phyloP scores from a whole-genome alignment of 2,113 vertebrate species.

The Ictalurus punctatus region DNA sequence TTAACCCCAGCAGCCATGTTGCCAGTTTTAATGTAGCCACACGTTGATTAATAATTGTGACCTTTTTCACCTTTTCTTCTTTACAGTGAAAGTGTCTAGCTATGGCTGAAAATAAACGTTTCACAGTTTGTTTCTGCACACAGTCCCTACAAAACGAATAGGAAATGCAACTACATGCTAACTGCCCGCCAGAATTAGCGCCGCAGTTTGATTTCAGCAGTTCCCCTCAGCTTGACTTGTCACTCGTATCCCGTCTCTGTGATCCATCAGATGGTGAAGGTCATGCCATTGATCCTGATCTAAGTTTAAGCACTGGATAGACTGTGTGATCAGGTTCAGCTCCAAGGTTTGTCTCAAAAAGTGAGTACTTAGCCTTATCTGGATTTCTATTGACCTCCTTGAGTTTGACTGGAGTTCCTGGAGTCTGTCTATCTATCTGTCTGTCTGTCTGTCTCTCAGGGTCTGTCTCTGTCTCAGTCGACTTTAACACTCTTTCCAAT shows the following conservation, averaged over 20 bases:
- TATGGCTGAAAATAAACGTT: not conserved
- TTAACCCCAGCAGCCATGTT: not conserved
- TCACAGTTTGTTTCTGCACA: not conserved
- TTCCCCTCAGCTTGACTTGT: not conserved
- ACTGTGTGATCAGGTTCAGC: conserved; percentile 22
- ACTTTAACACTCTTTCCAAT: not conserved
- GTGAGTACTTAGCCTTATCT: not conserved
- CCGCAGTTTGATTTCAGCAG: not conserved
- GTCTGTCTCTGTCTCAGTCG: not conserved
- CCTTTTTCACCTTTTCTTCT: not conserved
- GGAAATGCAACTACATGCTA: not conserved
- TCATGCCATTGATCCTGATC: conserved; percentile 19
- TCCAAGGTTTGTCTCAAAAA: not conserved
- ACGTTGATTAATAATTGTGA: not conserved
- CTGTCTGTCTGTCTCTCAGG: not conserved
- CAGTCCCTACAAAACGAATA: not conserved
- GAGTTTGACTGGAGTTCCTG: not conserved
- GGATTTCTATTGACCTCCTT: not conserved
- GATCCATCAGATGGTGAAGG: not conserved
- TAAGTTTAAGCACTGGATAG: conserved; percentile 22
- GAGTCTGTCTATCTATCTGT: conserved; percentile 1
- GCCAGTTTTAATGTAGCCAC: not conserved
- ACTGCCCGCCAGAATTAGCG: not conserved
- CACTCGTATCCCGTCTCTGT: not conserved
- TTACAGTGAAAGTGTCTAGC: too few relatives aligned